Conservation (phyloP, 2,888 invertebrate genomes). For the Palloptera scutellata region DNA sequence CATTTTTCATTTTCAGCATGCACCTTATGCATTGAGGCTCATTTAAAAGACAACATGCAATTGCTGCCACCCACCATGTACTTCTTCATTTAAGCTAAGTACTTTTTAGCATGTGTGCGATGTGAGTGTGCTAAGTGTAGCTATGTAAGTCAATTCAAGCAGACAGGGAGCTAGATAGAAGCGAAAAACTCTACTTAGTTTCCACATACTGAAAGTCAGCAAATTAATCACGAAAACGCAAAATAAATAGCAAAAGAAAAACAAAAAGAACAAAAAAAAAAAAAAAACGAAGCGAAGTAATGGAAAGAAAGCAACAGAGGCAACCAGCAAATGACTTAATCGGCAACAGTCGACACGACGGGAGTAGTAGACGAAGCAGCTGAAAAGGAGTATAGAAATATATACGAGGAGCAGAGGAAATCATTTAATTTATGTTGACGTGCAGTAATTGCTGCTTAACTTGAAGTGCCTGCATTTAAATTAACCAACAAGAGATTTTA, state of each 20-base stretch:
- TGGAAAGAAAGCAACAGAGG: not conserved
- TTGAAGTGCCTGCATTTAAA: conserved; percentile 5
- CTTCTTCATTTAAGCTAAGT: not conserved
- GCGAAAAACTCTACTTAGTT: too few relatives aligned
- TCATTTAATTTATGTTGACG: conserved; percentile 44
- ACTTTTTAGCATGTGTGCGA: conserved; percentile 3
- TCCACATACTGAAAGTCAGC: not conserved
- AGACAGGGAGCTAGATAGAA: not conserved
- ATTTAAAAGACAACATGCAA: not conserved
- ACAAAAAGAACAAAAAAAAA: not conserved
- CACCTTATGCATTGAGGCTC: not conserved
- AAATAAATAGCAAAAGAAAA: not conserved
- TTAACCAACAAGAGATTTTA: too few relatives aligned
- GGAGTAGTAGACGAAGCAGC: too few relatives aligned
- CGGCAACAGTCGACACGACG: too few relatives aligned
- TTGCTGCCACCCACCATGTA: not conserved
- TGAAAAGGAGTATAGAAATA: not conserved
- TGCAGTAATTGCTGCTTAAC: conserved; percentile 48
- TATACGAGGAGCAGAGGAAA: conserved; percentile 16
- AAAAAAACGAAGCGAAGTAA: not conserved
- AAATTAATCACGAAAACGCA: not conserved
- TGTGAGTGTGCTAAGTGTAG: too few relatives aligned
- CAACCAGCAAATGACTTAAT: not conserved
- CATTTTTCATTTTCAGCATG: too few relatives aligned
- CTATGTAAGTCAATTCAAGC: not conserved